phyloP scores from a whole-genome alignment of 2,888 invertebrate genomes.

The Phortica okadai region DNA sequence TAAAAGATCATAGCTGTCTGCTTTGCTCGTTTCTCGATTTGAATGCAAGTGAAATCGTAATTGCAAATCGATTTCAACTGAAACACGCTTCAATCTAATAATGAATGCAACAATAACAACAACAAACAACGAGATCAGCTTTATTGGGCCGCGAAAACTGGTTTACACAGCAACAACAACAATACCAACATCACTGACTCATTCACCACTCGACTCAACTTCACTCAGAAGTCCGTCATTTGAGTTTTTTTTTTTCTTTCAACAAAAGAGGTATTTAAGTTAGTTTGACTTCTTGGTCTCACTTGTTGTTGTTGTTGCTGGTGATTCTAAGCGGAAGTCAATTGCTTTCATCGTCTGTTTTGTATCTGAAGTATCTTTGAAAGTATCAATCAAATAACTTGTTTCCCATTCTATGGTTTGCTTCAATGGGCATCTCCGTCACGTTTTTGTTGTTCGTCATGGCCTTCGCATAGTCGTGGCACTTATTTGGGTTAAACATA shows the following conservation, averaged over 20 bases:
- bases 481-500: constrained; percentile 62
- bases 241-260: not conserved
- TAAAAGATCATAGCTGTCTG: too few relatives aligned
- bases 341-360: constrained; percentile 37
- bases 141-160: constrained; percentile 66
- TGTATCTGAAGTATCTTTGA: too few relatives aligned
- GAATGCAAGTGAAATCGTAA: constrained; percentile 69
- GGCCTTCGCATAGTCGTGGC: not conserved
- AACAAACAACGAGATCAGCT: constrained; percentile 36
- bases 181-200: not conserved
- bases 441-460: not conserved
- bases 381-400: too few relatives aligned
- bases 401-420: too few relatives aligned
- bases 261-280: not conserved
- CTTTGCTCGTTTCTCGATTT: constrained; percentile 13
- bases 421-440: not conserved
- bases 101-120: constrained; percentile 8
- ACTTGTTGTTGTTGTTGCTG: not conserved
- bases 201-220: not conserved
- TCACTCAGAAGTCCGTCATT: not conserved
- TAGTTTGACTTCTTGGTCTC: not conserved
- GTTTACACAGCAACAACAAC: constrained; percentile 27
- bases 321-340: constrained; percentile 26
- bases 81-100: constrained; percentile 27
- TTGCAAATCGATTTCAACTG: constrained; percentile 63